phyloP scores from a whole-genome alignment of 2,797 vertebrate genomes.

The Cossypha niveicapilla region DNA sequence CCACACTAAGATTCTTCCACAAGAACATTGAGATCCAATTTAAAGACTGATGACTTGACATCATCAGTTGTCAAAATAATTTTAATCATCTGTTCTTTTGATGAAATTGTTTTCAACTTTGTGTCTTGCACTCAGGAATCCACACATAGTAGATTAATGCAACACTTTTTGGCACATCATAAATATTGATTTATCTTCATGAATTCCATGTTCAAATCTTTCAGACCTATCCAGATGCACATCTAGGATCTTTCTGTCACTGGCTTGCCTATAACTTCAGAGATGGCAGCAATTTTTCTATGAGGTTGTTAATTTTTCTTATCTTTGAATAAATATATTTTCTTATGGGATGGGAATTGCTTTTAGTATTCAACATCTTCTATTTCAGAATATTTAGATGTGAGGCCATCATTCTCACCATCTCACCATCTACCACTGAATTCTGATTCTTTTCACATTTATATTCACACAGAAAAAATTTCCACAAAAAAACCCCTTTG shows the following conservation, averaged over 20 bases:
- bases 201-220: background rate
- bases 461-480: background rate
- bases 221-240: background rate
- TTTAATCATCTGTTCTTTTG: background rate
- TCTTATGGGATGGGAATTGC: background rate
- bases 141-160: background rate
- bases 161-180: background rate
- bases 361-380: background rate
- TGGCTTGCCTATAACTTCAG: background rate
- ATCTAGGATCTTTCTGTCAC: background rate
- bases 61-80: background rate
- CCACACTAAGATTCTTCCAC: background rate
- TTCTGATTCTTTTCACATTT: background rate
- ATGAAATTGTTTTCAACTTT: background rate
- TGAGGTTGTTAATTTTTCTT: background rate
- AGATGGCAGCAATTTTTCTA: background rate
- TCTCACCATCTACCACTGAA: background rate
- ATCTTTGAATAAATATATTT: background rate
- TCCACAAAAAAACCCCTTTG: background rate
- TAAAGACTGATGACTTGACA: background rate
- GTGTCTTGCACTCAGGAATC: background rate
- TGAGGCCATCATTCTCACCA: background rate
- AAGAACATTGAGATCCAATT: rapidly evolving
- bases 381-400: background rate
- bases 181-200: background rate